Base-by-base conservation (phyloP, 2,888 invertebrate genomes). In the Drosophila kokeensis region DNA sequence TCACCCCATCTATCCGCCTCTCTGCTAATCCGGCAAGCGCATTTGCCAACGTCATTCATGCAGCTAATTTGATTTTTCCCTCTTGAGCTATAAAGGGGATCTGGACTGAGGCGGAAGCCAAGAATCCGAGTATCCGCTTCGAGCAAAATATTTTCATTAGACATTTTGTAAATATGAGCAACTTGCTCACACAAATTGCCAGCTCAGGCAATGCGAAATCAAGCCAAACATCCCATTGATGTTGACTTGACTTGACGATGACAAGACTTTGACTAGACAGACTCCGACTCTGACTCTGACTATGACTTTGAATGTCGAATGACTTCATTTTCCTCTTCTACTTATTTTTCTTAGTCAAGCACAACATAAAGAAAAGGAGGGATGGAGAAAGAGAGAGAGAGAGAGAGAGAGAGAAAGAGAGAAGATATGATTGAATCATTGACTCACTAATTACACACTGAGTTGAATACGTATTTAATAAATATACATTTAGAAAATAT, bases 151-250 rank as follows among this genome's bases (percentile, higher is more conserved):
- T 83, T 86, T 86, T 88, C 88, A 86, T 86, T 88, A 88, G 88
- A 86, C 86, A 80, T 88, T 86, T 86, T 80, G 82, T 83, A 86
- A 88, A 86, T 86, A 86, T 86, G 85, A 86, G 81, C 82, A 76
- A 83, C 87, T 87, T 85, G 69, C 69, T 72, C 57, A 60, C 66
- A 38, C 38, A 76, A 69, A 69, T 69, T 79, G 77, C 54, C 72
- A 64, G 34, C 59, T 54, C 60, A 42, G 69, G 72, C 78, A 75
- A 72, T 75, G 85, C 54, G 73, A 73, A 83, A 81, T 85, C 83
- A 81, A 70, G 75, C 40, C 54, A 64, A 74, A 74, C 24, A 42
- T 24, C 27, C 67, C 66, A 59, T 58, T 65, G 63, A 76, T 61
- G 76, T 72, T 69, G 73, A 69, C 78, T 77, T 72, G 52, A 65